These are phyloP conservation scores for Ectropis grisescens DNA, from an alignment of 1,140 invertebrate species.

Conservation along the genomic window DNA sequence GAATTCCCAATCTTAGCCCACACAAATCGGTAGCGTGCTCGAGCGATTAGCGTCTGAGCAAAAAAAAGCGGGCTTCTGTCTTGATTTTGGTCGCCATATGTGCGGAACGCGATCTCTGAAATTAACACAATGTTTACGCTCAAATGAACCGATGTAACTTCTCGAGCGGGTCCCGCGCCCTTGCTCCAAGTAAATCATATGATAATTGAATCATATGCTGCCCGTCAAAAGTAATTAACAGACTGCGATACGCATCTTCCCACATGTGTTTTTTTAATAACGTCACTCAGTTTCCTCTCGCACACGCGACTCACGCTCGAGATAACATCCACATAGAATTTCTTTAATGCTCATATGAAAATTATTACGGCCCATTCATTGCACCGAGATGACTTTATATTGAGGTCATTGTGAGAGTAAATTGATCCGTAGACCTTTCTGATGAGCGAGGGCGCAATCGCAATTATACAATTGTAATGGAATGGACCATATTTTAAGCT, in stretches of 20 bases:
- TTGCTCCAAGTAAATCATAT: constrained; percentile 60
- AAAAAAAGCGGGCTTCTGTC: constrained; percentile 36
- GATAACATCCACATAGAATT: constrained; percentile 57
- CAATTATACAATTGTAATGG: constrained; percentile 20
- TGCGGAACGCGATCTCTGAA: constrained; percentile 40
- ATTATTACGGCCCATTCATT: constrained; percentile 38
- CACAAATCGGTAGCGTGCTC: constrained; percentile 48
- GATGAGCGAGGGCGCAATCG: constrained; percentile 30
- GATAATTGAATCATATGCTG: constrained; percentile 70
- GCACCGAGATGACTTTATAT: constrained; percentile 46
- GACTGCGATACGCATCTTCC: constrained; percentile 62
- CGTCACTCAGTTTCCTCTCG: constrained; percentile 49
- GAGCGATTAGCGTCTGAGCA: constrained; percentile 15
- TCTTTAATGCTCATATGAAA: constrained; percentile 54
- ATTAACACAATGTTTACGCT: constrained; percentile 59
- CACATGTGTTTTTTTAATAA: constrained; percentile 69
- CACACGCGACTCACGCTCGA: constrained; percentile 51
- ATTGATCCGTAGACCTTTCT: constrained; percentile 37
- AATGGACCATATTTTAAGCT: constrained; percentile 4
- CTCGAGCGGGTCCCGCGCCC: constrained; percentile 20
- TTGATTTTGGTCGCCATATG: constrained; percentile 56
- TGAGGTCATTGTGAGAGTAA: constrained; percentile 54
- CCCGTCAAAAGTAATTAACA: constrained; percentile 67
- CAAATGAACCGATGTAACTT: constrained; percentile 41
- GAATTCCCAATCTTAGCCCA: constrained; percentile 21